Conservation (phyloP, 2,888 invertebrate genomes). For the Hypolimnas misippus region DNA sequence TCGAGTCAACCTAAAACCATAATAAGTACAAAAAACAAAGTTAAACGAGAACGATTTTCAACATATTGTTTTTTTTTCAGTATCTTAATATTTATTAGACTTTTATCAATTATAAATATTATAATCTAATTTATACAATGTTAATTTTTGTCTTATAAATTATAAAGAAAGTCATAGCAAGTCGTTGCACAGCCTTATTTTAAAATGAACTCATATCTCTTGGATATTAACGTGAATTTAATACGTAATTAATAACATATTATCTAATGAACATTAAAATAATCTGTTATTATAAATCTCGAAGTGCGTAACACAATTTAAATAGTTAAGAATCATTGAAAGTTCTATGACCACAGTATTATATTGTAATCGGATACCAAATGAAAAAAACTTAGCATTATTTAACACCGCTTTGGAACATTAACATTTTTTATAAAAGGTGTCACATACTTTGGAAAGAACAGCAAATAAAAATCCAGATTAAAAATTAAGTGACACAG, state of each 20-base stretch:
- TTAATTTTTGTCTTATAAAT: no score
- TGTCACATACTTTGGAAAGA: not conserved
- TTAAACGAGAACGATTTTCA: no score
- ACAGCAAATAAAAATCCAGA: not conserved
- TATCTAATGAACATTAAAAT: not conserved
- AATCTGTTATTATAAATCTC: slow-evolving; percentile 9
- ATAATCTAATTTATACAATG: no score
- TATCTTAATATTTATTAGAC: no score
- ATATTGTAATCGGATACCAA: not conserved
- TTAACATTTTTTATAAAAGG: not conserved
- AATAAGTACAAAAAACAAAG: no score
- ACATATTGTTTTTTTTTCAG: no score
- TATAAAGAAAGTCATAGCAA: no score
- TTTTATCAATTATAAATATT: no score
- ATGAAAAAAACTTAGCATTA: not conserved
- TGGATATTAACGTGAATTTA: not conserved
- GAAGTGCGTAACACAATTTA: slow-evolving; percentile 15
- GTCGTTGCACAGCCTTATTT: no score
- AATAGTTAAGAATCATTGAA: slow-evolving; percentile 16
- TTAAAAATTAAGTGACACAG: slow-evolving; percentile 57
- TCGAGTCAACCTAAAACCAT: no score
- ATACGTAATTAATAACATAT: not conserved
- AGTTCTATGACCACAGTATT: slow-evolving; percentile 18
- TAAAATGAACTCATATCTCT: no score
- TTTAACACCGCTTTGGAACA: not conserved